These are phyloP conservation scores for Ptychobarbus kaznakovi DNA, from an alignment of 2,797 vertebrate species.

Conservation along the genomic window DNA sequence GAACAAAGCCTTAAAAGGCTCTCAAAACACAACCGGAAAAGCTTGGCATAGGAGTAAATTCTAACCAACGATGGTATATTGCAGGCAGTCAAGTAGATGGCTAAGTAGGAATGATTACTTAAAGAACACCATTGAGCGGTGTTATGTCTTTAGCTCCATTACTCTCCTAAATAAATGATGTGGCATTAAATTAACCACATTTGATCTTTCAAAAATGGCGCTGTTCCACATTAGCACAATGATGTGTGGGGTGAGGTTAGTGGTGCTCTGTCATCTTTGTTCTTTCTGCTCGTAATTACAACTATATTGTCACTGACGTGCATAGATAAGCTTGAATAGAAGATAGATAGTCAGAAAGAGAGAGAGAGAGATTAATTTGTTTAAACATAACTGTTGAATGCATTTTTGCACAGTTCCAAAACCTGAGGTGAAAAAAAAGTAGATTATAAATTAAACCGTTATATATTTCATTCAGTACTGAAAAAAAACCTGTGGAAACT, in stretches of 20 bases:
- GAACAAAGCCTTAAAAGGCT: slow-evolving; percentile 3
- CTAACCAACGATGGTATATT: not conserved
- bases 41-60: not conserved
- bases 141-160: slow-evolving; percentile 16
- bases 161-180: slow-evolving; percentile 45
- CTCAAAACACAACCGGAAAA: not conserved
- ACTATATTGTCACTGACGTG: not conserved
- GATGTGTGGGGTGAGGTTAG: not conserved
- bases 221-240: slow-evolving; percentile 25
- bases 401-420: not conserved
- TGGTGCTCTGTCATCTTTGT: not conserved
- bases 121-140: slow-evolving; percentile 6
- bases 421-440: not conserved
- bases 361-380: not conserved
- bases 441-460: not conserved
- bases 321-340: not conserved
- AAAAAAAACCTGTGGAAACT: not conserved
- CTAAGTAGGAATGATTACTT: slow-evolving; percentile 19
- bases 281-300: not conserved
- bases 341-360: no score
- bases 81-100: slow-evolving; percentile 13
- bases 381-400: not conserved
- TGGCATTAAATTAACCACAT: slow-evolving; percentile 21
- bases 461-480: not conserved
- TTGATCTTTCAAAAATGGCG: slow-evolving; percentile 21